Conservation (phyloP, 2,113 vertebrate species). For the Larimichthys polyactis region DNA sequence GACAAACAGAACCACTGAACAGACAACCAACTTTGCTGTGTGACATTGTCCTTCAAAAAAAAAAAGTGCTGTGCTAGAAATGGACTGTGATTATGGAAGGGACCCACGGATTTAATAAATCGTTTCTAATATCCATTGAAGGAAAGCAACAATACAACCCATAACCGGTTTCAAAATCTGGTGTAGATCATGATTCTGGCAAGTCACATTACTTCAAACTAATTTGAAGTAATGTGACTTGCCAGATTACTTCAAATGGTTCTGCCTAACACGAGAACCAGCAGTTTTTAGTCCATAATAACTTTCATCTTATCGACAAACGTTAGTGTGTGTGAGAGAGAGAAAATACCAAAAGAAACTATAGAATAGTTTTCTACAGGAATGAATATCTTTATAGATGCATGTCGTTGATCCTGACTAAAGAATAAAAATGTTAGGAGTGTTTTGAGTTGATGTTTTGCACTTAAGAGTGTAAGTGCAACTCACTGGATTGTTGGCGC, state of each 20-base stretch:
- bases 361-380: too few species aligned
- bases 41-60: neutral
- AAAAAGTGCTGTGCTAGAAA: neutral
- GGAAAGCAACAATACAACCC: neutral
- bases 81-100: neutral
- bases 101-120: neutral
- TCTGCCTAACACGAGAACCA: neutral
- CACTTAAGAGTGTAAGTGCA: neutral
- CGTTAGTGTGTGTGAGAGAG: too few species aligned
- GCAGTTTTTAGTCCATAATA: neutral
- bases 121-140: neutral
- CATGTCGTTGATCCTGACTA: neutral
- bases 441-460: neutral
- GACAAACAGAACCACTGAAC: neutral
- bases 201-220: neutral
- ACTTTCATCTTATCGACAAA: too few species aligned
- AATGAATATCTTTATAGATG: too few species aligned
- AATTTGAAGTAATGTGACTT: too few species aligned
- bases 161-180: neutral
- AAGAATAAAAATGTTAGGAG: neutral
- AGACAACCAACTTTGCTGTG: too few species aligned
- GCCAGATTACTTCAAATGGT: too few species aligned
- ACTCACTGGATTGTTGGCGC: neutral
- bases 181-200: neutral
- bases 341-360: too few species aligned